phyloP scores from a whole-genome alignment of 2,113 vertebrate genomes.

The Eleginops maclovinus region DNA sequence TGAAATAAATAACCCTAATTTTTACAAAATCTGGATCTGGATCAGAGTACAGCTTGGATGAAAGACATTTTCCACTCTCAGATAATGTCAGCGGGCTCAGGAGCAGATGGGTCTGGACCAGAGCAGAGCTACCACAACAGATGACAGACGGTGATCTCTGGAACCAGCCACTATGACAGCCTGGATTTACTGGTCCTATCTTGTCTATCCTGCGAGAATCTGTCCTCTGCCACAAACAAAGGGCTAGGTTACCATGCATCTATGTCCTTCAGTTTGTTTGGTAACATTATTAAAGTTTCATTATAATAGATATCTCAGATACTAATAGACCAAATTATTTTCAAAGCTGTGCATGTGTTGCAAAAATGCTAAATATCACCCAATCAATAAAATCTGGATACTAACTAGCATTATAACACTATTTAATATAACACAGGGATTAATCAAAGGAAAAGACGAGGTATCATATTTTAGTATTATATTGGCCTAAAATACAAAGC shows the following conservation, averaged over 20 bases:
- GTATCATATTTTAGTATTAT: neutral
- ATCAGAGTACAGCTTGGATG: constrained; percentile 44
- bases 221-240: constrained; percentile 11
- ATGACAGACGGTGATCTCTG: constrained; percentile 78
- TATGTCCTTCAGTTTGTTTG: neutral
- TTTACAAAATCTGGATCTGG: constrained; percentile 11
- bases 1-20: constrained; percentile 6
- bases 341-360: neutral
- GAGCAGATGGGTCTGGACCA: constrained; percentile 79
- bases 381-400: neutral
- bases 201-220: constrained; percentile 41
- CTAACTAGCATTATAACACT: too few relatives aligned
- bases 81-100: constrained; percentile 62
- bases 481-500: neutral
- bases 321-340: neutral
- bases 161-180: constrained; percentile 69
- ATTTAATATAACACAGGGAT: neutral
- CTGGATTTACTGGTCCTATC: constrained; percentile 61
- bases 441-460: neutral
- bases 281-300: neutral
- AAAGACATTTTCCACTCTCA: constrained; percentile 53
- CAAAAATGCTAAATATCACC: neutral
- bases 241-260: neutral
- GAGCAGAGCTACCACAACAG: constrained; percentile 68
- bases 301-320: neutral